phyloP scores from a whole-genome alignment of 1,140 invertebrate species.

The Sarcophaga peregrina region DNA sequence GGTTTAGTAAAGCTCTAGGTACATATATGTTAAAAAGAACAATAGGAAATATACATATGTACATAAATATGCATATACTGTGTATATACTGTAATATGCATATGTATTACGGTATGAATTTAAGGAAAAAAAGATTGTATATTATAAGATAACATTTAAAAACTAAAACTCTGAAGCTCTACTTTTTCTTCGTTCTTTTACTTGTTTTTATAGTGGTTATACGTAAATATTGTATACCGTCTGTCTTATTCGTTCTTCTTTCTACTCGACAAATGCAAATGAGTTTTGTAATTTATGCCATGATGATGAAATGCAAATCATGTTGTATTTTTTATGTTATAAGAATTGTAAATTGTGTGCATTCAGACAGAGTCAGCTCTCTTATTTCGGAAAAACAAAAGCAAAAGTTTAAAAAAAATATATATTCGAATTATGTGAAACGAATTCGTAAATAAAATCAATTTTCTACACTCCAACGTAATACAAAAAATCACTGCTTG shows the following conservation, averaged over 20 bases:
- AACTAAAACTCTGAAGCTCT: neutral
- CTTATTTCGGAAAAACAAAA: neutral
- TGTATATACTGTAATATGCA: no score
- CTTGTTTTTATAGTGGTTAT: neutral
- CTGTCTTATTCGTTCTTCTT: neutral
- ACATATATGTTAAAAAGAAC: no score
- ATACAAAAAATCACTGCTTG: no score
- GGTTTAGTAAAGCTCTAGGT: no score
- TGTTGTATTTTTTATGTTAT: neutral
- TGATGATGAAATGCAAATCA: conserved; percentile 18
- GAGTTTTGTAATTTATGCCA: neutral
- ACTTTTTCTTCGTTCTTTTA: neutral
- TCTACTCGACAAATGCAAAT: neutral
- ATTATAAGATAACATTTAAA: neutral
- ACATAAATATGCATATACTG: no score
- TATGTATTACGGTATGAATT: no score
- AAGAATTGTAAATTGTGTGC: conserved; percentile 21
- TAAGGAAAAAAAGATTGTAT: no score
- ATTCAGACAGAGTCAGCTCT: neutral
- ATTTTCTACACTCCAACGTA: neutral
- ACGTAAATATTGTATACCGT: no score
- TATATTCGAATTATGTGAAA: conserved; percentile 8
- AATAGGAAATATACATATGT: no score
- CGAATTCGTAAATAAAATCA: conserved; percentile 20
- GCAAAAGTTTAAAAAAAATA: neutral